A percentile compares a stretch with the other conserved stretches of the same genome.
Conservation (phyloP, 2,113 vertebrate species). For the Apteryx owenii region DNA sequence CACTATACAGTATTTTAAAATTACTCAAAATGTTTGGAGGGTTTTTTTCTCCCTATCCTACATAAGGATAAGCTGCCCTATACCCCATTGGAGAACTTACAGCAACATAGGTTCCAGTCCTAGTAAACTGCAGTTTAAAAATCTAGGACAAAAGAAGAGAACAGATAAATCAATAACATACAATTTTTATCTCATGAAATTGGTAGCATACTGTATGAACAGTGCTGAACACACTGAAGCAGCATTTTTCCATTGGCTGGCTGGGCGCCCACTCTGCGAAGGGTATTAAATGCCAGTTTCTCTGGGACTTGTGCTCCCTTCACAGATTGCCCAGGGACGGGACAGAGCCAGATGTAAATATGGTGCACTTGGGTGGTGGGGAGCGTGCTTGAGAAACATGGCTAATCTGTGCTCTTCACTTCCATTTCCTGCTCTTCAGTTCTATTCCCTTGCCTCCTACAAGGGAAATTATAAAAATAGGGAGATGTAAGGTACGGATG, state of each 20-base stretch:
- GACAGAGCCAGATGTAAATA: neutral
- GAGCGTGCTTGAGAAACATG: neutral
- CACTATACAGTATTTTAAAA: neutral
- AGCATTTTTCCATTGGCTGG: neutral
- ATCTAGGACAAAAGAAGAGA: neutral
- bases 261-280: neutral
- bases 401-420: neutral
- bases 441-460: neutral
- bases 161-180: neutral
- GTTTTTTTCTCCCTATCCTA: neutral
- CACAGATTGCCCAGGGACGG: neutral
- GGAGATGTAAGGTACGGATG: neutral
- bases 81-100: neutral
- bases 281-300: neutral
- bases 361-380: neutral
- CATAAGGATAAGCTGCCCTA: neutral
- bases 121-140: neutral
- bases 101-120: neutral
- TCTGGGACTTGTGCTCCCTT: neutral
- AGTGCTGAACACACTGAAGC: neutral
- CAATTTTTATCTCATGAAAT: neutral
- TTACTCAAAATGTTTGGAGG: neutral
- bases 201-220: neutral
- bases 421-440: neutral
- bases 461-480: neutral